These are phyloP conservation scores for Anthopleura sola DNA, from an alignment of 64 coral and sea anemone genomes.

Conservation along the genomic window DNA sequence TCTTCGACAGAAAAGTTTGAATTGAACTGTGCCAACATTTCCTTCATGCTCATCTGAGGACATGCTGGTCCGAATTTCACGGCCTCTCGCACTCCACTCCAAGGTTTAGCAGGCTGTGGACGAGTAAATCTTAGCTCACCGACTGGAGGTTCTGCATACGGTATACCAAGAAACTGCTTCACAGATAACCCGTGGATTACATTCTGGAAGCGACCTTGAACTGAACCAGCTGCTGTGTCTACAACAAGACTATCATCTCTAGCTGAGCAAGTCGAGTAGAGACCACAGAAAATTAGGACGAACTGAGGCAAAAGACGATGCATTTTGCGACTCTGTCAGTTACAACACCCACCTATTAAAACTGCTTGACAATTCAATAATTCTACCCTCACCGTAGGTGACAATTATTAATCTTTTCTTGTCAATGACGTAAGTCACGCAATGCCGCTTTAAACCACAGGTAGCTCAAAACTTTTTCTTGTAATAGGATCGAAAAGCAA, in stretches of 20 bases:
- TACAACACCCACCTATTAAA: no score
- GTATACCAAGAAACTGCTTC: conserved; percentile 43
- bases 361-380: no score
- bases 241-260: conserved; percentile 7
- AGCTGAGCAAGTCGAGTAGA: neutral
- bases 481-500: no score
- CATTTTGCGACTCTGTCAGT: neutral
- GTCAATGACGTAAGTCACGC: no score
- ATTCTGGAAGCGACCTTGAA: conserved; percentile 9
- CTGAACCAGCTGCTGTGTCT: conserved; percentile 5
- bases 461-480: no score
- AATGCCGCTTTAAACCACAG: no score
- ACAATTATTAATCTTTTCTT: no score
- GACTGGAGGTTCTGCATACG: conserved; percentile 58
- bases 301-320: neutral
- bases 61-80: conserved; percentile 13
- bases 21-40: neutral
- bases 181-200: conserved; percentile 15
- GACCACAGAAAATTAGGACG: neutral
- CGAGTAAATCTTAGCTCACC: conserved; percentile 36
- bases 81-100: conserved; percentile 1
- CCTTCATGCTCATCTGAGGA: neutral
- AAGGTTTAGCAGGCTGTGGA: conserved; percentile 25
- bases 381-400: no score
- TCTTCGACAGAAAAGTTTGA: neutral